These are phyloP conservation scores for Erythrocebus patas DNA, from an alignment of 2,113 vertebrate genomes.

Conservation along the genomic window DNA sequence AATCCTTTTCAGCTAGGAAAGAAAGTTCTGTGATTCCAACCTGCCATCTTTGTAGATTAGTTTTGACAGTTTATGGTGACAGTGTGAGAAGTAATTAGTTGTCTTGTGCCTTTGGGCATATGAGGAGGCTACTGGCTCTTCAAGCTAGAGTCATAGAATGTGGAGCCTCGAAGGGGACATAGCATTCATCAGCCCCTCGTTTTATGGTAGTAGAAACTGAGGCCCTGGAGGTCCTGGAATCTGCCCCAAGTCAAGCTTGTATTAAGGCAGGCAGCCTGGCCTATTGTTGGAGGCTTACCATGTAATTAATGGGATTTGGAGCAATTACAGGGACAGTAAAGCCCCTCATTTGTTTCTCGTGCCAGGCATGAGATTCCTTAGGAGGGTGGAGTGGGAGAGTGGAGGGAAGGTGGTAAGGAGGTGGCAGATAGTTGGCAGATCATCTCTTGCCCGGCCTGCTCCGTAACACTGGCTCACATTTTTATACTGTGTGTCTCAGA, in stretches of 20 bases:
- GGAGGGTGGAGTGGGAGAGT: conserved; percentile 54
- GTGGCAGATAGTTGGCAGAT: conserved; percentile 70
- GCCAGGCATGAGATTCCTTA: conserved; percentile 69
- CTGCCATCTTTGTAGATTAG: neutral
- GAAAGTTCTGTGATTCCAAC: neutral
- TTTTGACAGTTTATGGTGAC: conserved; percentile 36
- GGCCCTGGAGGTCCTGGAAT: neutral
- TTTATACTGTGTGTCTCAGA: neutral
- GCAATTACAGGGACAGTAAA: conserved; percentile 72
- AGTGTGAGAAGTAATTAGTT: conserved; percentile 42
- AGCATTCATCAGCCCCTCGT: neutral
- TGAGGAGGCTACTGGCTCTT: neutral
- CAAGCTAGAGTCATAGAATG: neutral
- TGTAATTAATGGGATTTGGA: conserved; percentile 74
- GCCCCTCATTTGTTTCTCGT: conserved; percentile 68
- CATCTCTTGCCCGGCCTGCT: conserved; percentile 5
- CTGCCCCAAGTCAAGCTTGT: neutral
- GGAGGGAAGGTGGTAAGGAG: conserved; percentile 51
- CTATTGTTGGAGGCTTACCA: conserved; percentile 59
- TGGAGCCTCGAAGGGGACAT: neutral
- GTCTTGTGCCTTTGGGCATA: neutral
- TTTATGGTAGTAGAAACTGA: conserved; percentile 44
- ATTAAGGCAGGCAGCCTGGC: conserved; percentile 10
- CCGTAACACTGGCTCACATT: neutral
- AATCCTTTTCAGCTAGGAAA: neutral